Evolutionary conservation across 1,140 invertebrate genomes (phyloP), one percentile per base, ranked within the genome.

Genomic region (Drosophila rhopaloa): DNA sequence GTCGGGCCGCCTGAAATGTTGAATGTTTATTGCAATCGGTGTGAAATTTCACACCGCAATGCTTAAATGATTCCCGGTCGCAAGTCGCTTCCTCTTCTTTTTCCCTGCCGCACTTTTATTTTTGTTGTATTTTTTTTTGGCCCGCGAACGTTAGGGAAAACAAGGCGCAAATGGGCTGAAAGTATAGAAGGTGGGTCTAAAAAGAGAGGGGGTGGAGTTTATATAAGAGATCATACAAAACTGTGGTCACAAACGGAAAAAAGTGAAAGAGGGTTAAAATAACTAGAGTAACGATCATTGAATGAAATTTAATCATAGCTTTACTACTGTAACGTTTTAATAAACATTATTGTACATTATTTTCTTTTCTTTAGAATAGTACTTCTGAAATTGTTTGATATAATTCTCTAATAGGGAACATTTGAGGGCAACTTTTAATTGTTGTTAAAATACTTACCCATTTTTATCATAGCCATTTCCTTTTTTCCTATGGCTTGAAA

Each of bases 31-130:
- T 89, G 80, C 84, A 72, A 89, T 89, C 85, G 90, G 90, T 91
- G 90, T 91, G 90, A 91, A 91, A 91, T 91, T 91, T 91, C 90
- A 91, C 90, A 91, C 90, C 90, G 90, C 76, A 81, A 88, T 88
- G 90, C 85, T 85, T 88, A 91, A 91, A 91, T 89, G 84, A 89
- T 89, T 89, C 70, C 81, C 61, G 77, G 44, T 58, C 54, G 58
- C 73, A 44, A 66, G 73, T 60, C 74, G 55, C 74, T 60, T 54
- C 51, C 56, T 38, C 54, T 46, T 51, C 60, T 58, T 57, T 61
- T 11, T 29, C 11, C 41, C 11, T n/a, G n/a, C 19, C n/a, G 9
- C 29, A 32, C 44, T 38, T 27, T 32, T 5, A 54, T 53, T 53
- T 10, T 8, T 8, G n/a, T 29, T 8, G n/a, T 54, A 9, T 29